phyloP scores from a whole-genome alignment of 2,113 vertebrate genomes.

The Dissostichus mawsoni region DNA sequence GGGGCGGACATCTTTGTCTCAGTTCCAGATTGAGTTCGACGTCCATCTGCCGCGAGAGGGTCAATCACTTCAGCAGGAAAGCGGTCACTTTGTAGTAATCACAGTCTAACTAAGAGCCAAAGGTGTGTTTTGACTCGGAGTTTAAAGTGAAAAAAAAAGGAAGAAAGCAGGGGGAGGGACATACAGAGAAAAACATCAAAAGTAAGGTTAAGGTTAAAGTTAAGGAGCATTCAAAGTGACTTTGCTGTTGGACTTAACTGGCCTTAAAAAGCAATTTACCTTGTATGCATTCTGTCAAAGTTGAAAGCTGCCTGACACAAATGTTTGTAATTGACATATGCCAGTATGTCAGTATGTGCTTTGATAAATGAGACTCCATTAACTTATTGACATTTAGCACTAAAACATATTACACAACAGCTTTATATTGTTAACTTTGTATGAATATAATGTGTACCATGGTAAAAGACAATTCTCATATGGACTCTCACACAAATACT shows the following conservation, averaged over 20 bases:
- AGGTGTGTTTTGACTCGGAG: not conserved
- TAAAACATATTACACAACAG: not conserved
- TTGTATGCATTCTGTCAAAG: not conserved
- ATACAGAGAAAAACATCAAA: too few relatives aligned
- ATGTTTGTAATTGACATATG: not conserved
- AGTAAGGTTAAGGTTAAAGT: not conserved
- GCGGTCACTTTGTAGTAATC: constrained; percentile 4
- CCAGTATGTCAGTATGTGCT: not conserved
- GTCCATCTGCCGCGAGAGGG: constrained; percentile 27
- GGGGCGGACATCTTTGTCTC: constrained; percentile 32
- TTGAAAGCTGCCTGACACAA: not conserved
- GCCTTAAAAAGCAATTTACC: not conserved
- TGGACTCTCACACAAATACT: too few relatives aligned
- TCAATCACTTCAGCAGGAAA: not conserved
- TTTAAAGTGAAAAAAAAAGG: not conserved
- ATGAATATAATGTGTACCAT: too few relatives aligned
- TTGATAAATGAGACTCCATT: not conserved
- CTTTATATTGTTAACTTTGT: too few relatives aligned
- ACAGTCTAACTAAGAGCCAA: not conserved
- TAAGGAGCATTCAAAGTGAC: constrained; percentile 2
- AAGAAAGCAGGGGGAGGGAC: not conserved
- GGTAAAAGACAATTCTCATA: too few relatives aligned
- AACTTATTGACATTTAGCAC: not conserved
- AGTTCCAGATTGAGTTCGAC: constrained; percentile 39
- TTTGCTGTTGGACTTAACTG: not conserved